Evolutionary conservation across 2,797 vertebrate genomes (phyloP).

Genomic region (Threskiornis aethiopicus): DNA sequence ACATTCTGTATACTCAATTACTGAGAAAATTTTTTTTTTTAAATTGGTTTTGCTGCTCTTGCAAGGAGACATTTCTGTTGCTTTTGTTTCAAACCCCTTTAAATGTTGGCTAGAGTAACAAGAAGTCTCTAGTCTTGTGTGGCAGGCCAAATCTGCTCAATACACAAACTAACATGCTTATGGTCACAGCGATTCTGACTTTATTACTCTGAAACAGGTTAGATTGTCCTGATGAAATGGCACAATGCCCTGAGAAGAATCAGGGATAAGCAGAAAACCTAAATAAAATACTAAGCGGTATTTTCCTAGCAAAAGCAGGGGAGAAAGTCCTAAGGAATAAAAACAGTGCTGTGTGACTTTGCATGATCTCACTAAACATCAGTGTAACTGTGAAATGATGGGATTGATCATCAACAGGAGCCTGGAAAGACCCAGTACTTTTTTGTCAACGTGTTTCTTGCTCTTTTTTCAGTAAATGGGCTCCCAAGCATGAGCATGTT

Average conservation of each 20-base stretch:
- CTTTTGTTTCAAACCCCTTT: not conserved
- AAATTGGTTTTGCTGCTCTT: not conserved
- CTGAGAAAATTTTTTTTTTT: not conserved
- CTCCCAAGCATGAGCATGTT: not conserved
- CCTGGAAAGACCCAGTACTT: not conserved
- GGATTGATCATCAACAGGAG: not conserved
- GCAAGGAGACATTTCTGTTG: not conserved
- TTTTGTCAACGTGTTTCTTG: not conserved
- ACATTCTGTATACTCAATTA: not conserved
- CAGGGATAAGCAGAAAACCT: not conserved
- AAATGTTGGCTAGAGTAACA: not conserved
- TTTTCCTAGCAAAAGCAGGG: not conserved
- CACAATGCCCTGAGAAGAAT: not conserved
- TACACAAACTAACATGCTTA: not conserved
- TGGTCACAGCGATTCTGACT: not conserved
- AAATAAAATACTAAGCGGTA: not conserved
- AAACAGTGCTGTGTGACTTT: not conserved
- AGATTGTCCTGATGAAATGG: not conserved
- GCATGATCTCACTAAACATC: not conserved
- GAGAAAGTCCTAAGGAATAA: not conserved
- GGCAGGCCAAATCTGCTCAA: not conserved
- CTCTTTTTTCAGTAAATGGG: not conserved
- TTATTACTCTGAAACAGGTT: not conserved
- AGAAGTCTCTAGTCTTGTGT: not conserved
- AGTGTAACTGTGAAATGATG: not conserved